phyloP scores from a whole-genome alignment of 1,140 invertebrate genomes.

The Amphibalanus amphitrite region DNA sequence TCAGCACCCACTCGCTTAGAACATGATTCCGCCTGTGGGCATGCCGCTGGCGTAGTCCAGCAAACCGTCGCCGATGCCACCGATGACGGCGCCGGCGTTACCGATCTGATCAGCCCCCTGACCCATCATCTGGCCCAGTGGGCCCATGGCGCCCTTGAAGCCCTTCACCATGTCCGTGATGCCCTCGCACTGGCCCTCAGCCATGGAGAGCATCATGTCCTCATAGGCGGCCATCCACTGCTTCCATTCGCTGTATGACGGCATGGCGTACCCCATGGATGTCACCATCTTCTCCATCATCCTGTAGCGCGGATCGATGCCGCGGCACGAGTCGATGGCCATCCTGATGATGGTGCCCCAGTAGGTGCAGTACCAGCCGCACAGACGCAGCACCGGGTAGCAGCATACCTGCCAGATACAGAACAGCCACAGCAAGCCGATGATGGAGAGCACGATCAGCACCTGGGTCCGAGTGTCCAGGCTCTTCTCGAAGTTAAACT shows the following conservation, averaged over 20 bases:
- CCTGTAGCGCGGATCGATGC: neutral
- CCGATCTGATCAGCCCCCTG: neutral
- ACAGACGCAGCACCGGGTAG: neutral
- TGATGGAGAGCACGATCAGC: neutral
- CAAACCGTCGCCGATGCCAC: neutral
- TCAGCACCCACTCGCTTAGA: neutral
- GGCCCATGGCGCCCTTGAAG: neutral
- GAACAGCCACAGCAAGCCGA: neutral
- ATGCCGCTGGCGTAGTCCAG: neutral
- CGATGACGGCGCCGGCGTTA: neutral
- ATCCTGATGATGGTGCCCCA: neutral
- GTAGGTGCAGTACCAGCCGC: slow-evolving; percentile 5
- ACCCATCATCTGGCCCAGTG: neutral
- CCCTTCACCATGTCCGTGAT: slow-evolving; percentile 2
- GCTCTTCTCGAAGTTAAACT: neutral
- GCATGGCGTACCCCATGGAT: neutral
- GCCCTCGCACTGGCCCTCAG: neutral
- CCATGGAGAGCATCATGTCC: neutral
- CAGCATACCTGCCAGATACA: neutral
- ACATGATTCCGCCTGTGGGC: slow-evolving; percentile 1
- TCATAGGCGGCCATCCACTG: slow-evolving; percentile 4
- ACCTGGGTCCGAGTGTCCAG: neutral
- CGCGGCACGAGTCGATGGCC: neutral
- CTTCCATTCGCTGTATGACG: neutral
- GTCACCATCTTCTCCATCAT: slow-evolving; percentile 1